A percentile compares a stretch with the other conserved stretches of the same genome.
These are phyloP conservation scores for Puffinus mauretanicus DNA, from an alignment of 2,113 vertebrate genomes.

Conservation along the genomic window DNA sequence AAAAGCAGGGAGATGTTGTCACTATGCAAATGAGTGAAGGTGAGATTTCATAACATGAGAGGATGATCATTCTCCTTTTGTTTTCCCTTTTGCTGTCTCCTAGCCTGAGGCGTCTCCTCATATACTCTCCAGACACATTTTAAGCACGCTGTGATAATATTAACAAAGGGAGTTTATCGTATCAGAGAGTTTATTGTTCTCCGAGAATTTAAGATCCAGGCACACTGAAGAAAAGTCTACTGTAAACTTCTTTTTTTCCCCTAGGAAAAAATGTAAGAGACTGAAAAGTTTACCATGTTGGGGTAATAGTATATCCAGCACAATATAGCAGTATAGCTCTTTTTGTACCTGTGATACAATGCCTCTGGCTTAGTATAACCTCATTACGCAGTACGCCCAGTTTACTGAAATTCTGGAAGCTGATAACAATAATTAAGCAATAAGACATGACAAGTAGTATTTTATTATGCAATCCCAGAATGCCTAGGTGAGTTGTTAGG, in stretches of 20 bases:
- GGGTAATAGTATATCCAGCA: not conserved
- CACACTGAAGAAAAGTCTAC: not conserved
- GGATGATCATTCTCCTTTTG: not conserved
- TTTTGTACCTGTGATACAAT: not conserved
- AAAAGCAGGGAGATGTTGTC: not conserved
- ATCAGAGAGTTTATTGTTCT: not conserved
- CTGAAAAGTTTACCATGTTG: not conserved
- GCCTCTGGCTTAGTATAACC: not conserved
- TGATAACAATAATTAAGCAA: conserved; percentile 46
- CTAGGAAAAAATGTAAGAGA: not conserved
- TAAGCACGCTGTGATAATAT: not conserved
- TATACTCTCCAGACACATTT: not conserved
- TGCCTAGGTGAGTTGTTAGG: conserved; percentile 1
- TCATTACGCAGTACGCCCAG: not conserved
- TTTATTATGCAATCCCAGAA: conserved; percentile 28
- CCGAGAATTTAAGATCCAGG: not conserved
- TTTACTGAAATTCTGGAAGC: conserved; percentile 34
- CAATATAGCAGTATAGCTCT: not conserved
- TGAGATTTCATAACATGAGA: not conserved
- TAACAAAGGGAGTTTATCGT: not conserved
- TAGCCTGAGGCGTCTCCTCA: not conserved
- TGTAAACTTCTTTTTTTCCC: not conserved
- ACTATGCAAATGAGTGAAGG: not conserved
- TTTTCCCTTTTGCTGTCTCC: not conserved
- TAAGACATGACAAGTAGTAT: not conserved